Evolutionary conservation across 2,797 vertebrate genomes (phyloP).

Genomic region (Halcyon leucocephala): DNA sequence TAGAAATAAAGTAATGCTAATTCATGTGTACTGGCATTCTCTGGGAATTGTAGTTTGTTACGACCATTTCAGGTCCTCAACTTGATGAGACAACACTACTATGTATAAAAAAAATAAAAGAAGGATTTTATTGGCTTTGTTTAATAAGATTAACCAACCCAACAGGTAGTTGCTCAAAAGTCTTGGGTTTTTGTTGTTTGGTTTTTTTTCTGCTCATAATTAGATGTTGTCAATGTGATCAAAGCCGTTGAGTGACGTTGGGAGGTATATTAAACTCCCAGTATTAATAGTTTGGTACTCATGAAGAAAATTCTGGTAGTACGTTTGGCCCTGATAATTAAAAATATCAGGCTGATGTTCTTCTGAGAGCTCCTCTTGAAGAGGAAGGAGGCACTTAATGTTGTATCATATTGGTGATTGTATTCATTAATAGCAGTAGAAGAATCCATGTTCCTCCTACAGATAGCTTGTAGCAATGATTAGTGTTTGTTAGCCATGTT

Average conservation of each 20-base stretch:
- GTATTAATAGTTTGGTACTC: not conserved
- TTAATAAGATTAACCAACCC: not conserved
- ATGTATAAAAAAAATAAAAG: not conserved
- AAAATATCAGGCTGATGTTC: not conserved
- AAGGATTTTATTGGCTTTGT: not conserved
- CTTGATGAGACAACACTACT: not conserved
- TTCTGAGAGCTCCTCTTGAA: not conserved
- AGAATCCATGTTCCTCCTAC: not conserved
- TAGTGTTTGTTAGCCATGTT: not conserved
- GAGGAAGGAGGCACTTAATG: not conserved
- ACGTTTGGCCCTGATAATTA: not conserved
- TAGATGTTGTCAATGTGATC: not conserved
- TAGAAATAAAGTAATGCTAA: not conserved
- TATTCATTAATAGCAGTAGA: not conserved
- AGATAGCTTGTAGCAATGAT: not conserved
- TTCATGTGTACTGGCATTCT: not conserved
- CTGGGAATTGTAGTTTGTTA: not conserved
- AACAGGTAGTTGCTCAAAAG: not conserved
- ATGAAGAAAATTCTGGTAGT: not conserved
- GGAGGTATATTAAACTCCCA: not conserved
- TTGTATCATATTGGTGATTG: accelerated
- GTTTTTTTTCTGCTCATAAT: not conserved
- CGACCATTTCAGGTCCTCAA: not conserved
- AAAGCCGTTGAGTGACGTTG: not conserved
- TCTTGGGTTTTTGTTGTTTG: not conserved